Evolutionary conservation across 2,113 vertebrate genomes (phyloP), one percentile per base, ranked within the genome.

Genomic region (Planiliza haematocheilus): DNA sequence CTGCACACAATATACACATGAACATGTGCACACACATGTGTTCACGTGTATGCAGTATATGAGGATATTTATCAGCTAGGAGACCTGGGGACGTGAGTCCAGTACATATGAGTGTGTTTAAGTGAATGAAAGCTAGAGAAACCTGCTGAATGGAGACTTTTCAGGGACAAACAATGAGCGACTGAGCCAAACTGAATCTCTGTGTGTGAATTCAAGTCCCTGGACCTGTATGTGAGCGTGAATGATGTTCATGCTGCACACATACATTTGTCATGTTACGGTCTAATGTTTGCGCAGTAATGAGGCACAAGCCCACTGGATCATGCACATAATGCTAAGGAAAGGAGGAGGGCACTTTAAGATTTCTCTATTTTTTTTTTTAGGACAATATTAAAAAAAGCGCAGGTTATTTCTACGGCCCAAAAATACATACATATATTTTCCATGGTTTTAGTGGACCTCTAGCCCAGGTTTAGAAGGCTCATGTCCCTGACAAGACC

Each of bases 401-500:
- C 7, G 17, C 10, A 24, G 8, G 18, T 42, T 5, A 21, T 10
- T 8, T 70, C 1, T 4, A 0, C n/a, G n/a, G n/a, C n/a, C n/a
- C n/a, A n/a, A 0, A 14, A 58, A 39, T 58, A 13, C 17, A 11
- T 64, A 16, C 39, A 45, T 51, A 36, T 10, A 30, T 69, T 58
- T 55, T 43, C 17, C 7, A 7, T 16, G 6, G 18, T 10, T 45
- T 59, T 48, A 51, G 7, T 4, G 45, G 51, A 57, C 7, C 7
- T 71, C 43, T 8, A 43, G 20, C 58, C 50, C 21, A 59, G 49
- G 55, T 70, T 69, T 56, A 45, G 43, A 58, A 60, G 46, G 24
- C 39, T 10, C 38, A 43, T 56, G 66, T 80, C 61, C 61, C 69
- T 71, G 83, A 77, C 69, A 46, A 55, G 70, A 77, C 75, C 67